phyloP scores from a whole-genome alignment of 2,113 vertebrate genomes.

The Callospermophilus lateralis region DNA sequence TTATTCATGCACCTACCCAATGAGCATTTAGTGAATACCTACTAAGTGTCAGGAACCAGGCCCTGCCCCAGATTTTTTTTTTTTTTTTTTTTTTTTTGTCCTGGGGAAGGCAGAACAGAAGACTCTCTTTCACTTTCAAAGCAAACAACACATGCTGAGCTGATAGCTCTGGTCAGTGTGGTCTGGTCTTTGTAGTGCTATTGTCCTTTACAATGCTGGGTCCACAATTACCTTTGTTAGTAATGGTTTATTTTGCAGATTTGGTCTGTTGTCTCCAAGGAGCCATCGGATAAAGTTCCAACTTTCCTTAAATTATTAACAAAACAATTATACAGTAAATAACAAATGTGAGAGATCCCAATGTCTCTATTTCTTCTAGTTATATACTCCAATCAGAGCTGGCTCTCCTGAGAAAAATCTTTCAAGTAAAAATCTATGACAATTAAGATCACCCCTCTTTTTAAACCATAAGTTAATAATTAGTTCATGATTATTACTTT shows the following conservation, averaged over 20 bases:
- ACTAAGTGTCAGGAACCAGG: background rate
- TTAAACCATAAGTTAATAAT: constrained; percentile 52
- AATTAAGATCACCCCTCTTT: background rate
- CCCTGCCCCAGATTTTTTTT: background rate
- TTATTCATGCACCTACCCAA: background rate
- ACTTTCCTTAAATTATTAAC: constrained; percentile 40
- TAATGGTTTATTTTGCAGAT: constrained; percentile 39
- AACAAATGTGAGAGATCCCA: background rate
- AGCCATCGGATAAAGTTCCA: constrained; percentile 33
- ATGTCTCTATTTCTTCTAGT: background rate
- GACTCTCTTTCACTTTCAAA: constrained; percentile 61
- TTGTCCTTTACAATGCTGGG: constrained; percentile 34
- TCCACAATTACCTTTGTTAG: constrained; percentile 44
- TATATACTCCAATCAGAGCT: background rate
- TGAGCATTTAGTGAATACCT: background rate
- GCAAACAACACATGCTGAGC: constrained; percentile 38
- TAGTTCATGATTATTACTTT: constrained; percentile 30
- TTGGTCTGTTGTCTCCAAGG: constrained; percentile 53
- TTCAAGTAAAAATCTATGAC: background rate
- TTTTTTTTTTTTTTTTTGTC: too few relatives aligned
- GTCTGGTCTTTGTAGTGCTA: constrained; percentile 39
- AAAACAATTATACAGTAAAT: constrained; percentile 33
- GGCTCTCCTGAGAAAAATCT: constrained; percentile 8
- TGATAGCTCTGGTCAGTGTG: constrained; percentile 9
- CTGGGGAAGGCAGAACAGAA: background rate